Evolutionary conservation across 2,113 vertebrate species (phyloP), one percentile per base, ranked within the genome.

Genomic region (Oreochromis aureus): DNA sequence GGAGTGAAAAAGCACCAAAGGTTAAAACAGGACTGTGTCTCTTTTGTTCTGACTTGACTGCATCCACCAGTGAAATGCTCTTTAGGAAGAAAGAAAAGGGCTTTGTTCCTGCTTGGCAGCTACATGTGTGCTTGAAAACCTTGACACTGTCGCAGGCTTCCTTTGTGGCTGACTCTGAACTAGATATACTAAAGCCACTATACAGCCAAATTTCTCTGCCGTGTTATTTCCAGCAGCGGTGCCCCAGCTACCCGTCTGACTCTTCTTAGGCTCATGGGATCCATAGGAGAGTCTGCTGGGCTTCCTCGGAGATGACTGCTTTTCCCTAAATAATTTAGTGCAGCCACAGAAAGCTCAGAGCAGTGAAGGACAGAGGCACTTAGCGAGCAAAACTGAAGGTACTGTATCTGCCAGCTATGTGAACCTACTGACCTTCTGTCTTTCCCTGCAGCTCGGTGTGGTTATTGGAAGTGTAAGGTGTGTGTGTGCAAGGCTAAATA

Each of bases 281-380:
- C 56, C 59, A 82, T 84, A 80, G 79, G 44, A 89, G 48, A 87
- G 80, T 86, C 88, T 92, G 83, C 2, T 86, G 82, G 85, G 87
- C 89, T 92, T 89, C 90, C 91, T 93, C 84, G 51, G 87, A 88
- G 88, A 91, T 89, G 83, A 86, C 91, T 90, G 90, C 90, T 92
- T 78, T 86, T 71, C 89, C 82, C 89, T 95, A 84, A 96, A 95
- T 96, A 93, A 95, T 95, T 95, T 84, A 94, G 87, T 54, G 86
- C 56, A 54, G 55, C 83, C 89, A 83, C 85, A 89, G 87, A 88
- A 87, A 90, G 87, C 93, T 91, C 27, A 6, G 86, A 89, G 88
- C 55, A 51, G 82, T 76, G 80, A 90, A 89, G 89, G 91, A 88
- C 91, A 90, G 46, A 81, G 66, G 69, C 86, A 84, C 48, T 89